phyloP scores from a whole-genome alignment of 1,140 invertebrate species.

The Drosophila pachea region DNA sequence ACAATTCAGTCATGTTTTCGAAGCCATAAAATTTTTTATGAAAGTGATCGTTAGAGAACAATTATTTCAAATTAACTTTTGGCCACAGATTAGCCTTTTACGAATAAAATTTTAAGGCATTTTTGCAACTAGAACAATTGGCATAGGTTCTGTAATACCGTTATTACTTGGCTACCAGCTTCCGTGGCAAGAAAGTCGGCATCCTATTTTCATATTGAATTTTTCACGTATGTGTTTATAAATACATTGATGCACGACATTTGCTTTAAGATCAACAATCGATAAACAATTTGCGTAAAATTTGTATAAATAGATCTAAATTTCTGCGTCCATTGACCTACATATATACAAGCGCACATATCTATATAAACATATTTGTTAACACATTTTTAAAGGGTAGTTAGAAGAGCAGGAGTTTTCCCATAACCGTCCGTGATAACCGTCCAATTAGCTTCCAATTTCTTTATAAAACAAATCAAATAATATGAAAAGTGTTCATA shows the following conservation, averaged over 20 bases:
- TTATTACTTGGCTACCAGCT: too few species aligned
- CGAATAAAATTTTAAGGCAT: too few species aligned
- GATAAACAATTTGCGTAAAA: slow-evolving; percentile 29
- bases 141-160: too few species aligned
- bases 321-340: slow-evolving; percentile 42
- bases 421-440: background rate
- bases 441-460: background rate
- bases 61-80: too few species aligned
- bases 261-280: slow-evolving; percentile 15
- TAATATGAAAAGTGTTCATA: background rate
- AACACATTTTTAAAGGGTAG: background rate
- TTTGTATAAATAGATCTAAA: slow-evolving; percentile 25
- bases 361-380: slow-evolving; percentile 6
- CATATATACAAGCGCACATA: slow-evolving; percentile 22
- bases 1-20: background rate
- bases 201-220: background rate
- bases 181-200: too few species aligned
- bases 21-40: too few species aligned
- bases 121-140: too few species aligned
- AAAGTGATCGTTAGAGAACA: too few species aligned
- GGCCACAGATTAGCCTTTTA: too few species aligned
- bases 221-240: too few species aligned
- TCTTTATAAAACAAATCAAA: background rate
- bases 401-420: background rate
- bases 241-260: slow-evolving; percentile 16